Base-by-base conservation (phyloP, 2,113 vertebrate species). In the Amblyornis subalaris region DNA sequence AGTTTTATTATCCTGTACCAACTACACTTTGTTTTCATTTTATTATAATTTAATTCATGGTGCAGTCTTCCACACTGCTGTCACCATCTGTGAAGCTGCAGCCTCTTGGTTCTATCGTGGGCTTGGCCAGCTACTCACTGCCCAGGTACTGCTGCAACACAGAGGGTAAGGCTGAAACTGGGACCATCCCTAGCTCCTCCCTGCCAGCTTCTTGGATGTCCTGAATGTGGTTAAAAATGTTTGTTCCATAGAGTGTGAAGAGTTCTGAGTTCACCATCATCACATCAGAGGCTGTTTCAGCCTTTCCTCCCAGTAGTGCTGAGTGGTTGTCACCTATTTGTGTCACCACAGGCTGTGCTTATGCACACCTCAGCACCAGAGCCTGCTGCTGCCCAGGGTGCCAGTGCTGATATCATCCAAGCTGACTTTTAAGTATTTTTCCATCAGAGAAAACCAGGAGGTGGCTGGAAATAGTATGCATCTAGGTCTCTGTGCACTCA, bases 91-190 rank as follows among this genome's bases (percentile, higher is more conserved):
- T n/a, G 61, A 70, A 53, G 36, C 29, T 81, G 47, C 70, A 64
- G 7, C 65, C 36, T 55, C 67, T 44, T 36, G 33, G 14, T 57
- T 65, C 13, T 10, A 0, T 7, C 1, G 0, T 18, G 53, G 45
- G 35, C 29, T 64, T 47, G 54, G 53, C 28, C 58, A 54, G 53
- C 40, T 5, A 1, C 36, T 51, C 9, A 1, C 67, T 79, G 62
- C 44, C 29, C 15, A 76, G 23, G 47, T n/a, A 3, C 22, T 42
- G 53, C 62, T 83, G 67, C 62, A 60, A 29, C 48, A 65, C 0
- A 0, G 44, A 69, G n/a, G n/a, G 31, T 12, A 29, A 36, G 29
- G 72, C 45, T 51, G 58, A 38, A 72, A 36, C 9, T 6, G 3
- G 50, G 65, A 33, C 29, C 54, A 44, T 29, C 44, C 40, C 42